A percentile compares a stretch with the other conserved stretches of the same genome.
phyloP scores from a whole-genome alignment of 2,113 vertebrate species.

The Lynx canadensis region DNA sequence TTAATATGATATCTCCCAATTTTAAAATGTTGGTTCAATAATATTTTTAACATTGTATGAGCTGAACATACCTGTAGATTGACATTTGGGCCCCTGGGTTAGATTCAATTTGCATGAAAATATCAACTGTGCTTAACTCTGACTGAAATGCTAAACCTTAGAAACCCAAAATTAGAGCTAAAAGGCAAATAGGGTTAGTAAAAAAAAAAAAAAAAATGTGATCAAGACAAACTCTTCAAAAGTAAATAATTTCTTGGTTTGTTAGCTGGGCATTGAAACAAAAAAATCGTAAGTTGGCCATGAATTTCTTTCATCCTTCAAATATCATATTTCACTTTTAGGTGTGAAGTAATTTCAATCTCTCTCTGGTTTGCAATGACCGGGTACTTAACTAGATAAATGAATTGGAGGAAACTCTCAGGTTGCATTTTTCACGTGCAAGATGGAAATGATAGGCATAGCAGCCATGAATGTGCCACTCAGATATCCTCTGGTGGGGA shows the following conservation, averaged over 20 bases:
- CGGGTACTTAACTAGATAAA: not conserved
- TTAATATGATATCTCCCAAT: not conserved
- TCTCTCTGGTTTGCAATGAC: not conserved
- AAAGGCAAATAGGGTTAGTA: not conserved
- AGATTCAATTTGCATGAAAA: constrained; percentile 24
- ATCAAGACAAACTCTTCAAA: not conserved
- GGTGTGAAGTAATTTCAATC: not conserved
- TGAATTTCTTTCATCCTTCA: not conserved
- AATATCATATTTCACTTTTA: not conserved
- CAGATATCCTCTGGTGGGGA: not conserved
- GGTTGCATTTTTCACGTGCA: fast-evolving
- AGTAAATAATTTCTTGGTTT: not conserved
- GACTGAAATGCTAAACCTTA: constrained; percentile 39
- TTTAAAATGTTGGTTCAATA: constrained; percentile 19
- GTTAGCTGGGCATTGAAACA: not conserved
- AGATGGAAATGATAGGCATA: not conserved
- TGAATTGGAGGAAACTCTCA: not conserved
- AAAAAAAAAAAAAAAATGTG: not conserved
- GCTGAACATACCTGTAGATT: not conserved
- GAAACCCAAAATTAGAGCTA: constrained; percentile 54
- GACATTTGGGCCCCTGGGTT: not conserved
- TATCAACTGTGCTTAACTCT: not conserved
- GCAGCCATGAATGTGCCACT: not conserved
- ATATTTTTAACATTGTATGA: not conserved
- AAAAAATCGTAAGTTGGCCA: not conserved